These are phyloP conservation scores for Eutolmus rufibarbis DNA, from an alignment of 2,888 invertebrate genomes.

Conservation along the genomic window DNA sequence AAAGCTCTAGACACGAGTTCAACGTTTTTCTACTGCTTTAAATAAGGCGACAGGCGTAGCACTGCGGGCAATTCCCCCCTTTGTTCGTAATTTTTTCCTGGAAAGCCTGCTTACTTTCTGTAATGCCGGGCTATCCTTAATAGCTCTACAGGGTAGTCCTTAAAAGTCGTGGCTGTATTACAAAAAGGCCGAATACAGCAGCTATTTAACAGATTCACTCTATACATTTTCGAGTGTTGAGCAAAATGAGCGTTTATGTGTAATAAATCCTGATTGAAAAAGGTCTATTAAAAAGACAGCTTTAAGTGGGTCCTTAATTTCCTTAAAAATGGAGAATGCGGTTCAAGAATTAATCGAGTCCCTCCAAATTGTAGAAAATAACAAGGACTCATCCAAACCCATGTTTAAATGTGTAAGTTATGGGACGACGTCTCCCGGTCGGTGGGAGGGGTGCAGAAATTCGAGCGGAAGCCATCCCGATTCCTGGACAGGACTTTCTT, in stretches of 20 bases:
- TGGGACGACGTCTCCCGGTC: background rate
- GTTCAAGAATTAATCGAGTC: background rate
- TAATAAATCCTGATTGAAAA: background rate
- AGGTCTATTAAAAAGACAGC: background rate
- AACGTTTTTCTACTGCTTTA: background rate
- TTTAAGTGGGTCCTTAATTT: background rate
- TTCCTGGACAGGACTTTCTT: background rate
- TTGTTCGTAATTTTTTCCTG: background rate
- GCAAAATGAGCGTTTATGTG: background rate
- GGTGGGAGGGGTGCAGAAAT: background rate
- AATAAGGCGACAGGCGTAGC: background rate
- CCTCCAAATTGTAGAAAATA: background rate
- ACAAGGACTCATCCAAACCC: background rate
- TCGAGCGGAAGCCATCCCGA: background rate
- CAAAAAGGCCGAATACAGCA: background rate
- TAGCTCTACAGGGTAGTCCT: too few species aligned
- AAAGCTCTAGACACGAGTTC: background rate
- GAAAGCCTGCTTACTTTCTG: background rate
- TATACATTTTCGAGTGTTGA: background rate
- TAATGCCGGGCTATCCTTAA: too few species aligned
- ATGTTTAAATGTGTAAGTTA: background rate
- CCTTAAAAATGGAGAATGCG: background rate
- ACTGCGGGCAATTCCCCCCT: background rate
- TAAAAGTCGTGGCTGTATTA: too few species aligned
- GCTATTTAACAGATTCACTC: background rate